These are phyloP conservation scores for Heliconius sara DNA, from an alignment of 2,888 invertebrate species.

Conservation along the genomic window DNA sequence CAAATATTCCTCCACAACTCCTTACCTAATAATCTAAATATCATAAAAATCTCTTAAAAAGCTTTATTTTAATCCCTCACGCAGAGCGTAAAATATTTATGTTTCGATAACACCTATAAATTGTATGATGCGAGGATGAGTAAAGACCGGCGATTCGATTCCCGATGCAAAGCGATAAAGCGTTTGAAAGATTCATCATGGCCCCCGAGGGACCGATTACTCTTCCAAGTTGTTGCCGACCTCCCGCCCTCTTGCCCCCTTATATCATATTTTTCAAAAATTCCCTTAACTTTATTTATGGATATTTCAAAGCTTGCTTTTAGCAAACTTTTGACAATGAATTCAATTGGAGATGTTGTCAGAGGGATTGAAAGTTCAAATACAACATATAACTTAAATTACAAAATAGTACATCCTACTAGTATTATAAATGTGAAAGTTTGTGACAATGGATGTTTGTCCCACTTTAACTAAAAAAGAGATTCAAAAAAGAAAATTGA, in stretches of 20 bases:
- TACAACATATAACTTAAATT: constrained; percentile 4
- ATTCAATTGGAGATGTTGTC: constrained; percentile 56
- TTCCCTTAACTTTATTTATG: constrained; percentile 62
- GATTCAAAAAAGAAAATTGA: no score
- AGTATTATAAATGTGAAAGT: background rate
- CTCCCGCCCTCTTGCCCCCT: constrained; percentile 67
- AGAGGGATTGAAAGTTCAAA: constrained; percentile 23
- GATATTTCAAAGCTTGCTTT: constrained; percentile 59
- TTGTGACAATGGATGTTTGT: background rate
- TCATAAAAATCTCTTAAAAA: constrained; percentile 6
- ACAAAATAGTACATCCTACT: background rate
- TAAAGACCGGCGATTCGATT: constrained; percentile 71
- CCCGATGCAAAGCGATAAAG: constrained; percentile 78
- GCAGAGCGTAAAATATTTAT: constrained; percentile 34
- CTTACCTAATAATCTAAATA: background rate
- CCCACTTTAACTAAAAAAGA: background rate
- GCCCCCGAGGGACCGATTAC: constrained; percentile 75
- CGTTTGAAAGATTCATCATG: constrained; percentile 82
- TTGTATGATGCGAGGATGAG: constrained; percentile 47
- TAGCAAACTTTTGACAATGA: constrained; percentile 63
- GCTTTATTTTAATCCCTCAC: constrained; percentile 30
- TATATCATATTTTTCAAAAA: constrained; percentile 82
- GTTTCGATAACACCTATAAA: constrained; percentile 44
- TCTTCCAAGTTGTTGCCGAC: constrained; percentile 75
- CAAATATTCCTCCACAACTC: constrained; percentile 6